A percentile compares a stretch with the other conserved stretches of the same genome.
Evolutionary conservation across 92 coral and sea anemone genomes (phyloP).

Genomic region (Pocillopora meandrina): DNA sequence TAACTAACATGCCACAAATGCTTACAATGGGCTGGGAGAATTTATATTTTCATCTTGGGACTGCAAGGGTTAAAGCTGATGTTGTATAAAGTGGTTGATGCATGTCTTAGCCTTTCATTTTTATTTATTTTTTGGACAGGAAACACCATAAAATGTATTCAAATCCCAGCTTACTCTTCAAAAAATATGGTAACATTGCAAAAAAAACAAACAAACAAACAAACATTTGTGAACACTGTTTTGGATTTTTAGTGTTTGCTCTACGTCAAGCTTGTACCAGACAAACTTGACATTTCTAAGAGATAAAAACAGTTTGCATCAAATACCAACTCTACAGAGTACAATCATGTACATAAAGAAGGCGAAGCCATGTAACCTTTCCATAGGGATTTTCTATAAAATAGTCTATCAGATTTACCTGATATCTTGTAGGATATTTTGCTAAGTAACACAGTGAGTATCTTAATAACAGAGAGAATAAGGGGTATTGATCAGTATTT

Average conservation of each 20-base stretch:
- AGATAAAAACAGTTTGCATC: not conserved
- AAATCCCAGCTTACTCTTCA: not conserved
- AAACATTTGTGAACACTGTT: not conserved
- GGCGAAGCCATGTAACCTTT: not conserved
- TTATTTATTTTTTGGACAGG: too few species aligned
- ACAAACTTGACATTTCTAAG: not conserved
- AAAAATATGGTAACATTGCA: not conserved
- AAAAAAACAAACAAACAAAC: too few species aligned
- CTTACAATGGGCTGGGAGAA: not conserved
- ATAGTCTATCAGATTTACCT: not conserved
- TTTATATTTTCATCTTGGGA: not conserved
- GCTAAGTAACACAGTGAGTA: too few species aligned
- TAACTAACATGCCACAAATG: not conserved
- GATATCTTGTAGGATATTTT: too few species aligned
- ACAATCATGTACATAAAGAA: not conserved
- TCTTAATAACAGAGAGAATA: too few species aligned
- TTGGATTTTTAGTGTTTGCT: not conserved
- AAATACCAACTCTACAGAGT: not conserved
- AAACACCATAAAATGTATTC: not conserved
- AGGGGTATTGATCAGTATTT: too few species aligned
- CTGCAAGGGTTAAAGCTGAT: not conserved
- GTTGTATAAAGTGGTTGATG: too few species aligned
- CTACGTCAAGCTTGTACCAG: constrained; percentile 29
- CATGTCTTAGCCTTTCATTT: not conserved
- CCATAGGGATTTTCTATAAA: not conserved